A percentile compares a stretch with the other conserved stretches of the same genome.
These are phyloP conservation scores for Vidua macroura DNA, from an alignment of 2,113 vertebrate species.

Conservation along the genomic window DNA sequence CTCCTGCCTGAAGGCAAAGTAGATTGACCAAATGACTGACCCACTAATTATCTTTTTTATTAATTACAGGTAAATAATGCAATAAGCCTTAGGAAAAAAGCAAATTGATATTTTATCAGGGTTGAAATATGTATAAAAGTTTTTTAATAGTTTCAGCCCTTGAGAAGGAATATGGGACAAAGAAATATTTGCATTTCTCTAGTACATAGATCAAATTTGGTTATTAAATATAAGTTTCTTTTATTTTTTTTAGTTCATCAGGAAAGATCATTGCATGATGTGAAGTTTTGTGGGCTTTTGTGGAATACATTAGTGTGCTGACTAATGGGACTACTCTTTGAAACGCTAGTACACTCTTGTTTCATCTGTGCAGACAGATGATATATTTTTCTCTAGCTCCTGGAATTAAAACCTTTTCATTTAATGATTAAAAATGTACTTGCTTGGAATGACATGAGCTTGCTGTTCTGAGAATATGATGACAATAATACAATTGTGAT, in stretches of 20 bases:
- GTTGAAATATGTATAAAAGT: not conserved
- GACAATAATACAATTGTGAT: slow-evolving; percentile 1
- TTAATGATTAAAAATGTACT: slow-evolving; percentile 16
- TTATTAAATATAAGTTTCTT: not conserved
- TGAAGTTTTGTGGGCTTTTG: not conserved
- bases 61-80: not conserved
- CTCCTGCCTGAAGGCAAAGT: not conserved
- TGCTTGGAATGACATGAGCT: not conserved
- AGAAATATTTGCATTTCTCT: not conserved
- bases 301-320: not conserved
- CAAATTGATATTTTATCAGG: not conserved
- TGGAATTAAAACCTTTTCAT: slow-evolving; percentile 25
- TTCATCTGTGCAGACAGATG: not conserved
- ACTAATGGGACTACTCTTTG: not conserved
- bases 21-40: not conserved
- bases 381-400: not conserved
- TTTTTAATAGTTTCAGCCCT: not conserved
- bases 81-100: not conserved
- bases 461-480: not conserved
- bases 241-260: not conserved
- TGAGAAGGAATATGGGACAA: not conserved
- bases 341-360: not conserved
- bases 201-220: not conserved
- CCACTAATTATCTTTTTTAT: not conserved
- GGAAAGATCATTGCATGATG: not conserved